phyloP scores from a whole-genome alignment of 2,113 vertebrate species.

The Nycticebus coucang region DNA sequence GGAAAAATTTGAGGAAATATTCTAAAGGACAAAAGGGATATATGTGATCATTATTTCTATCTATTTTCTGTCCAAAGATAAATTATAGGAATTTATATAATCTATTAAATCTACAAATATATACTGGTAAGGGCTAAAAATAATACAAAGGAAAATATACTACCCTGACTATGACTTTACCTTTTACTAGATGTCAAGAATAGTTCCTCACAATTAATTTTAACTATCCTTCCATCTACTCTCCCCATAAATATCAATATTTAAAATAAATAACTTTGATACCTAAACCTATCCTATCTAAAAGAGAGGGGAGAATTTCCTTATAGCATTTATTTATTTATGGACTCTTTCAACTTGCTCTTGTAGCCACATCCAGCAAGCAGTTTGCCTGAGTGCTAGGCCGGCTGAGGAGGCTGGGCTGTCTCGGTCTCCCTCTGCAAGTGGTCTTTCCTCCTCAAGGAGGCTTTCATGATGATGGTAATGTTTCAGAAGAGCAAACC shows the following conservation, averaged over 20 bases:
- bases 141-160: neutral
- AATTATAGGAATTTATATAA: neutral
- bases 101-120: neutral
- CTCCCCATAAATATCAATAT: neutral
- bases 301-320: neutral
- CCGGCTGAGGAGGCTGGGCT: neutral
- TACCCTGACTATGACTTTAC: neutral
- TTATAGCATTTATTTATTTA: neutral
- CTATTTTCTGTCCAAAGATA: neutral
- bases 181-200: neutral
- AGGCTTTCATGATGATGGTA: neutral
- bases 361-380: neutral
- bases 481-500: neutral
- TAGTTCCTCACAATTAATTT: neutral
- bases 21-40: neutral
- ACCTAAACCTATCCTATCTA: neutral
- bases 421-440: rapidly evolving
- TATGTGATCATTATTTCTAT: neutral
- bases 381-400: neutral
- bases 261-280: neutral
- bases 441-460: neutral
- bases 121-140: neutral
- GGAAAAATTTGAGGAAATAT: neutral
- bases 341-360: neutral
- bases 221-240: neutral